Evolutionary conservation across 2,888 invertebrate species (phyloP).

Genomic region (Drosophila paranaensis): DNA sequence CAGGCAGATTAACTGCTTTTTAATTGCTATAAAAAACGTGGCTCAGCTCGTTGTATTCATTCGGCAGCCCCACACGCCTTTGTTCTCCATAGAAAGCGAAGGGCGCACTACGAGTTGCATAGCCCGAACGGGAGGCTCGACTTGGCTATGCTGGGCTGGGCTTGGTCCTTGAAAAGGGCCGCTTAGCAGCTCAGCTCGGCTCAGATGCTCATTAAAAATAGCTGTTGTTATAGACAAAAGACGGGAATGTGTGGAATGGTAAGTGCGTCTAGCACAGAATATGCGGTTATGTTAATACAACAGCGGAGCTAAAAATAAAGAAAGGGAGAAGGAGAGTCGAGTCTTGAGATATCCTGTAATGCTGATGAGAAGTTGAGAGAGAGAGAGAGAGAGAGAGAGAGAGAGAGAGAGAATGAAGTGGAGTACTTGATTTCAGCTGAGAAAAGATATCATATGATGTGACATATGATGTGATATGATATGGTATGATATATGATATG

Average conservation of each 20-base stretch:
- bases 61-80: conserved; percentile 29
- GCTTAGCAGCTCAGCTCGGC: conserved; percentile 2
- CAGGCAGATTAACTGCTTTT: conserved; percentile 47
- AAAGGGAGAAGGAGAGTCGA: too few relatives aligned
- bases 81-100: conserved; percentile 29
- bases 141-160: neutral
- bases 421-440: too few relatives aligned
- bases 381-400: too few relatives aligned
- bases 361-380: neutral
- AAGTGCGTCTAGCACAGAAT: conserved; percentile 24
- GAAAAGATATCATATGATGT: neutral
- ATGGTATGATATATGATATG: too few relatives aligned
- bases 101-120: conserved; percentile 41
- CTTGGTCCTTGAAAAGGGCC: neutral
- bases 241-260: conserved; percentile 9
- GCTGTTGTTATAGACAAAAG: conserved; percentile 29
- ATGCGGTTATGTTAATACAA: conserved; percentile 6
- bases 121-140: neutral
- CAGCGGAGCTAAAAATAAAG: conserved; percentile 1
- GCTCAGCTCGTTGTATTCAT: conserved; percentile 20
- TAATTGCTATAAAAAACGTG: conserved; percentile 49
- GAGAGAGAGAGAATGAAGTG: too few relatives aligned
- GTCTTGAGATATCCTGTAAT: neutral
- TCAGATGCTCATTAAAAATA: conserved; percentile 65
- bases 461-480: too few relatives aligned